Base-by-base conservation (phyloP, 1,140 invertebrate species). In the Ostrea denselamellosa region DNA sequence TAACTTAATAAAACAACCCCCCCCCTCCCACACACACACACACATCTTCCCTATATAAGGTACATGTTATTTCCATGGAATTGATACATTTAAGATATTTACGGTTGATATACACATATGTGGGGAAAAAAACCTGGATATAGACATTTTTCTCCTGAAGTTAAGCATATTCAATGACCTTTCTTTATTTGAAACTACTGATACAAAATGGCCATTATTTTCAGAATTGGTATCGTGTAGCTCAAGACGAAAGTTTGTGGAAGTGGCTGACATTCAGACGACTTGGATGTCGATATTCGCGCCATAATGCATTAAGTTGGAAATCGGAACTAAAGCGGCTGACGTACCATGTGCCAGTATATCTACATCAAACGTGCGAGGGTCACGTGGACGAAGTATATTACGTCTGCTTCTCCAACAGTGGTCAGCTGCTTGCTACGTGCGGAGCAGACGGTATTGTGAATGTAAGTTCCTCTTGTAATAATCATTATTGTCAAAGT, bases 321-420 rank as follows among this genome's bases (percentile, higher is more conserved):
- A 83, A 87, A 28, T 58, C 19, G 28, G 86, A 87, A 81, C 82
- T 58, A 44, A 83, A 83, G 28, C 77, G 86, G 10, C 19, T 87
- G 56, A 65, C 22, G 7, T 82, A 83, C 9, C 54, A 87, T n/a
- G 53, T 44, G 8, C 86, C 86, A 4, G 28, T 87, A n/a, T 12
- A 83, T 58, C 81, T 87, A 12, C 81, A 54, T 44, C 71, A 83
- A 65, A 87, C 52, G 34, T 83, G 54, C 8, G 9, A 25, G 8
- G 81, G 81, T 54, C 86, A 87, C 28, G 52, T 44, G 34, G 86
- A 83, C 65, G 77, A 87, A 52, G 77, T 87, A 22, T 87, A 87
- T 51, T 54, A 87, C 28, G 56, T 87, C 34, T 83, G 25, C 34
- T 87, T 87, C 81, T 87, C 86, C 8, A 22, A 54, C 53, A 87